These are phyloP conservation scores for Propsilocerus akamusi DNA, from an alignment of 1,140 invertebrate species.

Conservation along the genomic window DNA sequence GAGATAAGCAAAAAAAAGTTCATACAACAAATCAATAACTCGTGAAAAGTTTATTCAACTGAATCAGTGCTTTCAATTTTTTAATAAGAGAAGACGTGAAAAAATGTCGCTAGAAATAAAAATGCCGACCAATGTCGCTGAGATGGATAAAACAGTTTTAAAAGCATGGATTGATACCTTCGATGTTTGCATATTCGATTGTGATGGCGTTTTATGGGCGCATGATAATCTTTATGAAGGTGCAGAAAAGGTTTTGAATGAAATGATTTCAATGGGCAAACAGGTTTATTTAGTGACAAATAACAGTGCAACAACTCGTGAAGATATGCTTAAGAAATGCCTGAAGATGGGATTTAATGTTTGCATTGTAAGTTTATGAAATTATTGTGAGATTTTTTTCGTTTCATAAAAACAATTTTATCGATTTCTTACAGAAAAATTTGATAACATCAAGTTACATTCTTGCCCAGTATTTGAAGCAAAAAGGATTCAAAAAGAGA, in stretches of 20 bases:
- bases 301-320: conserved; percentile 74
- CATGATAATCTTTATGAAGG: conserved; percentile 46
- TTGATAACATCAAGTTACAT: conserved; percentile 73
- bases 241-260: conserved; percentile 49
- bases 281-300: conserved; percentile 83
- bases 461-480: conserved; percentile 60
- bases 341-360: conserved; percentile 54
- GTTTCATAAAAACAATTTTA: background rate
- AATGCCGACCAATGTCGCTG: background rate
- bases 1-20: too few species aligned
- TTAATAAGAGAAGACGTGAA: too few species aligned
- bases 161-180: background rate
- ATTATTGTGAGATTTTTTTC: background rate
- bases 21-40: too few species aligned
- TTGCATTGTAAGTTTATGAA: conserved; percentile 30
- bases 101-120: too few species aligned
- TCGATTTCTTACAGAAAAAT: conserved; percentile 34
- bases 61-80: too few species aligned
- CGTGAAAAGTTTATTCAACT: too few species aligned
- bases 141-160: background rate
- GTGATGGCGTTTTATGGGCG: conserved; percentile 65
- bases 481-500: conserved; percentile 54
- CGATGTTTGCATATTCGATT: background rate
- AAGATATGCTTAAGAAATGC: conserved; percentile 60
- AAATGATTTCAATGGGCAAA: conserved; percentile 56